A percentile compares a stretch with the other conserved stretches of the same genome.
phyloP scores from a whole-genome alignment of 2,113 vertebrate species.

The Lichenostomus cassidix region DNA sequence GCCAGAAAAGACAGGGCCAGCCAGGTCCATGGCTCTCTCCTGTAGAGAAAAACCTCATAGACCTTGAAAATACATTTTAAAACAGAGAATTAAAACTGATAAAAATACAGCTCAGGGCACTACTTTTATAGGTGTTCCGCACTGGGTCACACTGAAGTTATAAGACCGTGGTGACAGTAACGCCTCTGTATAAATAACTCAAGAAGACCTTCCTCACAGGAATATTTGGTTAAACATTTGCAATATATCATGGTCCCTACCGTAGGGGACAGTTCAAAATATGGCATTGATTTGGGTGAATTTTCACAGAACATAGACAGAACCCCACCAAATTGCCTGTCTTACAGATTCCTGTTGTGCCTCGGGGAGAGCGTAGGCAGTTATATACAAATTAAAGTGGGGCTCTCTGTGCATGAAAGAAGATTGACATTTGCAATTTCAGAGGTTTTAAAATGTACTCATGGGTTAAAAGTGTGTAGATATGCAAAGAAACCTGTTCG shows the following conservation, averaged over 20 bases:
- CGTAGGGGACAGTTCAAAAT: not conserved
- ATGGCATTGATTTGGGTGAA: not conserved
- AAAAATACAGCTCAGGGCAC: not conserved
- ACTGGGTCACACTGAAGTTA: not conserved
- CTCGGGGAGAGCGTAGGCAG: not conserved
- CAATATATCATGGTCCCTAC: not conserved
- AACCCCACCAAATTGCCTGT: not conserved
- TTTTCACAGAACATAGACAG: not conserved
- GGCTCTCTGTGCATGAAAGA: not conserved
- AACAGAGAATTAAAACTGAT: not conserved
- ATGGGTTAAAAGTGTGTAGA: not conserved
- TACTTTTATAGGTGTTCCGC: not conserved
- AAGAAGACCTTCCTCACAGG: not conserved
- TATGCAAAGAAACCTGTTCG: not conserved
- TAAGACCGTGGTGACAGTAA: not conserved
- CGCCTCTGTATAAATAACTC: not conserved
- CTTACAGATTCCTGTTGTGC: not conserved
- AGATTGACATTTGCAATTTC: not conserved
- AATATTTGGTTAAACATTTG: not conserved
- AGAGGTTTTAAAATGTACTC: not conserved
- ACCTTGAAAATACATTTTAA: not conserved
- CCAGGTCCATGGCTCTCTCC: not conserved
- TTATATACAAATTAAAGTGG: not conserved
- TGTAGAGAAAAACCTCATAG: accelerated
- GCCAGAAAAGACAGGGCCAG: not conserved